Evolutionary conservation across 2,888 invertebrate genomes (phyloP).

Genomic region (Rhimphoctona megacephalus): DNA sequence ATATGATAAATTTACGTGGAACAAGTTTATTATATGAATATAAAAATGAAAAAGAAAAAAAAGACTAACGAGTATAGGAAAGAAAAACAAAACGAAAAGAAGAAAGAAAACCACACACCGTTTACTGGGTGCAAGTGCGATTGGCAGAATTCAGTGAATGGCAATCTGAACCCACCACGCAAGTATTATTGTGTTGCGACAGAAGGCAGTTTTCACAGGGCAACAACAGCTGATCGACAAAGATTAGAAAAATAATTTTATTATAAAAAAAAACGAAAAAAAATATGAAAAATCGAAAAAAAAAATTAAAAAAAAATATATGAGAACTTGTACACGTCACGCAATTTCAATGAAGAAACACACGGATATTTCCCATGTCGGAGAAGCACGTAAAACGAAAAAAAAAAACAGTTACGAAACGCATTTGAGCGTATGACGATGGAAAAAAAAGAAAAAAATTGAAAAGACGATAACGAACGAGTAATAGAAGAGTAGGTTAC

Average conservation of each 20-base stretch:
- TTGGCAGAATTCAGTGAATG: constrained; percentile 79
- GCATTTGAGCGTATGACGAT: constrained; percentile 65
- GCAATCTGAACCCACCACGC: constrained; percentile 79
- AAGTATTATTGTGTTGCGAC: constrained; percentile 86
- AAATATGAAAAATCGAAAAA: constrained; percentile 79
- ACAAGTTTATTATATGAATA: constrained; percentile 51
- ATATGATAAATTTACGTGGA: constrained; percentile 35
- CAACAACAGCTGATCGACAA: constrained; percentile 89
- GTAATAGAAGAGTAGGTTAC: constrained; percentile 68
- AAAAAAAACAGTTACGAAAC: constrained; percentile 48
- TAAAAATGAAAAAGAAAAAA: constrained; percentile 49
- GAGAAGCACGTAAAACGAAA: constrained; percentile 24
- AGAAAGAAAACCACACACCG: constrained; percentile 65
- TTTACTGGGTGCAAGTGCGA: constrained; percentile 77
- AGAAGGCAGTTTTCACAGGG: constrained; percentile 90
- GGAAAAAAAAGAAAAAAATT: constrained; percentile 10
- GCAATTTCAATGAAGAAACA: constrained; percentile 63
- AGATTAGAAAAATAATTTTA: constrained; percentile 87
- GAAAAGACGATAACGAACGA: constrained; percentile 47
- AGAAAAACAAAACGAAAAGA: constrained; percentile 47
- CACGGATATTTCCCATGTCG: constrained; percentile 58
- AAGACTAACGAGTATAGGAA: constrained; percentile 46
- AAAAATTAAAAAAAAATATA: constrained; percentile 56
- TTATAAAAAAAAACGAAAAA: constrained; percentile 86
- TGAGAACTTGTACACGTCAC: constrained; percentile 66